These are phyloP conservation scores for Apostichopus parvimensis DNA, from an alignment of 35 echinoderm and acorn worm genomes.

Conservation along the genomic window DNA sequence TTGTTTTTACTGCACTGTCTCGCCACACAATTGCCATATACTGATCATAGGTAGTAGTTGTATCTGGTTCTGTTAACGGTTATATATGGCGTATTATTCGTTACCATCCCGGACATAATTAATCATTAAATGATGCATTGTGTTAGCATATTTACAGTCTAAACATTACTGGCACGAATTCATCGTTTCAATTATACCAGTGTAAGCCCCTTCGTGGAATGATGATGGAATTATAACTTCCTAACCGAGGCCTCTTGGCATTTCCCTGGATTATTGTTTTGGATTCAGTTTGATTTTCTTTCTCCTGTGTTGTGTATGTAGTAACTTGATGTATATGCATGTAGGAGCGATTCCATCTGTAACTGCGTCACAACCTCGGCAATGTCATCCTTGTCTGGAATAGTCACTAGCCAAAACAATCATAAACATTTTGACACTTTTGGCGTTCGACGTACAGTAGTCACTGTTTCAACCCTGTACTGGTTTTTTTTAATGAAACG, in stretches of 20 bases:
- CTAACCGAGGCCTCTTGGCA: constrained; percentile 40
- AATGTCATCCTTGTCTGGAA: background rate
- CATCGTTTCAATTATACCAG: background rate
- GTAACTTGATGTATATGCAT: background rate
- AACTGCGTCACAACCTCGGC: background rate
- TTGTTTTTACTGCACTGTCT: too few relatives aligned
- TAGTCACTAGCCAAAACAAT: background rate
- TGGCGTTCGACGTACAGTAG: background rate
- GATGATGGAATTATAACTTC: constrained; percentile 11
- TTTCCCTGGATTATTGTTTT: constrained; percentile 31
- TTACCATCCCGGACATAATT: too few relatives aligned
- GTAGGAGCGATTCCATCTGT: background rate
- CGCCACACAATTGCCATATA: too few relatives aligned
- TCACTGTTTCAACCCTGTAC: background rate
- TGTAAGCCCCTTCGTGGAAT: constrained; percentile 34
- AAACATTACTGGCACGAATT: background rate
- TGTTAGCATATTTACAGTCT: background rate
- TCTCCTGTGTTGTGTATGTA: background rate
- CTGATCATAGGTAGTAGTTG: too few relatives aligned
- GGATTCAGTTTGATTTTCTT: constrained; percentile 20
- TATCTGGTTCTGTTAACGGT: too few relatives aligned
- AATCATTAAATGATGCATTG: background rate
- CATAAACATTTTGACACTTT: constrained; percentile 1
- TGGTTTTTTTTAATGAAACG: background rate
- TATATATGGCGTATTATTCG: too few relatives aligned